A percentile compares a stretch with the other conserved stretches of the same genome.
Conservation (phyloP, 2,888 invertebrate species). For the Eubasilissa splendida region DNA sequence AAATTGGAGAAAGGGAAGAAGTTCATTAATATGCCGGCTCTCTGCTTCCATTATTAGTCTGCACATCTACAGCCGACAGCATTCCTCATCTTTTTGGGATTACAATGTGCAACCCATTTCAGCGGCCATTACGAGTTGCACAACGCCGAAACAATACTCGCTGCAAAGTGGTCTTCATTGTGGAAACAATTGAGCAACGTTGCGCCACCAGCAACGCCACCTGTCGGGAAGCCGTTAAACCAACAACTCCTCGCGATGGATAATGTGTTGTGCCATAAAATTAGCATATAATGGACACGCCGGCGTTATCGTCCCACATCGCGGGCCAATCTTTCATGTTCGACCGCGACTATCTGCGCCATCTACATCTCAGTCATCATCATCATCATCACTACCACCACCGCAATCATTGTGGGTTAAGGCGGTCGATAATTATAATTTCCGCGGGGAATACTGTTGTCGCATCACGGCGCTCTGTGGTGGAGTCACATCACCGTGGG, state of each 20-base stretch:
- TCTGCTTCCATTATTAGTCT: no score
- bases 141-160: no score
- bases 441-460: not conserved
- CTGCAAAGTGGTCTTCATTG: no score
- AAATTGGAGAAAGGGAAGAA: no score
- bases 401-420: not conserved
- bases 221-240: not conserved
- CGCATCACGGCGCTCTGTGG: not conserved
- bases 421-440: slow-evolving; percentile 13
- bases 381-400: no score
- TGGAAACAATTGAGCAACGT: not conserved
- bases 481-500: not conserved
- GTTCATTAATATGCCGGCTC: no score
- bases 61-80: no score
- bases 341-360: not conserved
- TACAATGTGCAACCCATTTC: no score
- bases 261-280: slow-evolving; percentile 20
- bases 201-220: not conserved
- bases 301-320: not conserved
- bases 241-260: not conserved
- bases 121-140: no score
- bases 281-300: slow-evolving; percentile 20
- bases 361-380: slow-evolving; percentile 12
- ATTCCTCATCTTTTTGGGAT: no score
- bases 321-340: slow-evolving; percentile 29